Evolutionary conservation across 2,797 vertebrate species (phyloP).

Genomic region (Otolemur crassicaudatus): DNA sequence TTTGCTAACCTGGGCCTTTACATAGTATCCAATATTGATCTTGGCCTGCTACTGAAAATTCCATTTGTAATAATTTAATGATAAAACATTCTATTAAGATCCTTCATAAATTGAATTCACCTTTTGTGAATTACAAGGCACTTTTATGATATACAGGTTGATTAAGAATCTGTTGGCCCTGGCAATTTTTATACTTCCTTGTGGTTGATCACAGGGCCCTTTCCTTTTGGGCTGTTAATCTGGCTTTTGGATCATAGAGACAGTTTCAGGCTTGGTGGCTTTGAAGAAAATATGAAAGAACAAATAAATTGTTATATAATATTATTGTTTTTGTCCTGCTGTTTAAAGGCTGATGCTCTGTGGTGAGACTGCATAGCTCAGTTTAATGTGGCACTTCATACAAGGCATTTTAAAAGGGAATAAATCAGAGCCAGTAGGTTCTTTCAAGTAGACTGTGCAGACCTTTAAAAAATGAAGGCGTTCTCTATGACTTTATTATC

Average conservation of each 20-base stretch:
- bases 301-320: slow-evolving; percentile 54
- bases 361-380: slow-evolving; percentile 73
- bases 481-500: slow-evolving; percentile 77
- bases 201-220: slow-evolving; percentile 49
- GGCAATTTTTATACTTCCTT: slow-evolving; percentile 45
- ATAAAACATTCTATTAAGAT: neutral
- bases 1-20: slow-evolving; percentile 10
- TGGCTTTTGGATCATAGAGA: slow-evolving; percentile 65
- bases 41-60: neutral
- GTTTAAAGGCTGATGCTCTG: slow-evolving; percentile 78
- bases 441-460: slow-evolving; percentile 75
- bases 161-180: neutral
- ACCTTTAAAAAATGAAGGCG: slow-evolving; percentile 71
- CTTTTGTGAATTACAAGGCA: neutral
- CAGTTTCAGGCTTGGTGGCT: slow-evolving; percentile 68
- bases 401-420: slow-evolving; percentile 75
- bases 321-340: slow-evolving; percentile 77
- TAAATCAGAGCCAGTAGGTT: slow-evolving; percentile 80
- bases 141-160: slow-evolving; percentile 61
- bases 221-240: slow-evolving; percentile 70
- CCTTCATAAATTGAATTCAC: neutral
- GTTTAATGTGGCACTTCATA: slow-evolving; percentile 81
- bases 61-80: neutral
- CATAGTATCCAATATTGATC: neutral
- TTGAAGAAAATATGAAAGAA: slow-evolving; percentile 67